A percentile compares a stretch with the other conserved stretches of the same genome.
phyloP scores from a whole-genome alignment of 2,888 invertebrate genomes.

The Tipula vernalis region DNA sequence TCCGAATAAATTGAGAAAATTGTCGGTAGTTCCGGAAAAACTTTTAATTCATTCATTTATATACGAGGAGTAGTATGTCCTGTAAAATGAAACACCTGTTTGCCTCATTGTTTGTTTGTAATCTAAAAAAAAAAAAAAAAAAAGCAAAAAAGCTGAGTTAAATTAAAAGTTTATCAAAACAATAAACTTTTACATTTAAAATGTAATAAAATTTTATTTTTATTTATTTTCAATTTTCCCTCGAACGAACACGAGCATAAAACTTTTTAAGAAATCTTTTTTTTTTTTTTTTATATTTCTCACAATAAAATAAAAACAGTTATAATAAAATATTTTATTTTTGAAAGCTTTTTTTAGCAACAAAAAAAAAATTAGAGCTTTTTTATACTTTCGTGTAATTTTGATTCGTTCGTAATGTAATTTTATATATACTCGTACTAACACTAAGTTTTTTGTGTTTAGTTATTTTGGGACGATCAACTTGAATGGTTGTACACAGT shows the following conservation, averaged over 20 bases:
- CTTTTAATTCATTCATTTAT: background rate
- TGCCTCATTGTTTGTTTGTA: background rate
- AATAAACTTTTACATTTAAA: slow-evolving; percentile 4
- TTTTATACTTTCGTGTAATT: background rate
- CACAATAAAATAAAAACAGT: background rate
- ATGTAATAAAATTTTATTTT: background rate
- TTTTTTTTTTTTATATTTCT: background rate
- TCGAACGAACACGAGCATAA: background rate
- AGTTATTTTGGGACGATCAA: background rate
- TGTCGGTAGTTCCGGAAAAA: background rate
- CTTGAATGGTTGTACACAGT: background rate
- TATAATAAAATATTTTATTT: background rate
- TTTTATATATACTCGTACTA: background rate
- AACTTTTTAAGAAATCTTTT: background rate
- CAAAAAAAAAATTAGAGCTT: background rate
- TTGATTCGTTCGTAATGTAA: background rate
- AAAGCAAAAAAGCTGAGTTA: background rate
- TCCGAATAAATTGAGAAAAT: background rate
- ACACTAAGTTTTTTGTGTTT: too few relatives aligned
- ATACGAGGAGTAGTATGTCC: background rate
- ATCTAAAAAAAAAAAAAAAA: background rate
- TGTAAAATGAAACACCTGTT: background rate
- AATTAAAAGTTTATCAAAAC: slow-evolving; percentile 4
- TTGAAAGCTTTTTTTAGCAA: background rate
- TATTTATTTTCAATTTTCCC: background rate